These are phyloP conservation scores for Ardeotis arabs DNA, from an alignment of 2,113 vertebrate species.

Conservation along the genomic window DNA sequence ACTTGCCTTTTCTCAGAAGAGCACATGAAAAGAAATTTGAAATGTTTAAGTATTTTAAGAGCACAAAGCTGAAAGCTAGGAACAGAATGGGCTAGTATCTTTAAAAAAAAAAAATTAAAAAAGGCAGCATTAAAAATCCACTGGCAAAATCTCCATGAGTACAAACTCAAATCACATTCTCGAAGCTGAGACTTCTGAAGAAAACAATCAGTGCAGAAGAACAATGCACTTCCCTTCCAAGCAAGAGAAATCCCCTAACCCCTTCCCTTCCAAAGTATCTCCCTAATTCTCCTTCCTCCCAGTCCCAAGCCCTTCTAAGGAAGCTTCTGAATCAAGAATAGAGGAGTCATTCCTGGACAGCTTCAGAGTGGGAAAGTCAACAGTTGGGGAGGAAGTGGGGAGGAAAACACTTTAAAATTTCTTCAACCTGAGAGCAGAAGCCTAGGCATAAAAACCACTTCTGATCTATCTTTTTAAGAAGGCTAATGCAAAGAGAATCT, in stretches of 20 bases:
- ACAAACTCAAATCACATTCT: background rate
- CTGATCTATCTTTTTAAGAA: background rate
- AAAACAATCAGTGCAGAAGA: background rate
- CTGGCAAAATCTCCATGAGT: background rate
- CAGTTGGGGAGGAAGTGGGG: background rate
- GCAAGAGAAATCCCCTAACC: background rate
- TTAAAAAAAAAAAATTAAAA: background rate
- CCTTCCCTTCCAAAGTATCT: background rate
- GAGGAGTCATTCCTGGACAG: background rate
- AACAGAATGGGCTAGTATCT: background rate
- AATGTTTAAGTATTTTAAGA: background rate
- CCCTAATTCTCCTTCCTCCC: background rate
- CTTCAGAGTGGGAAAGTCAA: background rate
- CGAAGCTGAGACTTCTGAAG: background rate
- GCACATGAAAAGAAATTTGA: background rate
- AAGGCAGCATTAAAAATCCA: background rate
- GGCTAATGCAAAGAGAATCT: background rate
- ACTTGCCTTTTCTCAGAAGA: background rate
- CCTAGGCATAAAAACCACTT: background rate
- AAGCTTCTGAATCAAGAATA: background rate
- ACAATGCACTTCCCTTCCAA: background rate
- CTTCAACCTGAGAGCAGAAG: background rate
- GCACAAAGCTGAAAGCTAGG: background rate
- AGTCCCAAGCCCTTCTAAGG: background rate
- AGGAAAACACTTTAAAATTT: background rate